A percentile compares a stretch with the other conserved stretches of the same genome.
These are phyloP conservation scores for Lasioglossum albipes DNA, from an alignment of 1,140 invertebrate genomes.

Conservation along the genomic window DNA sequence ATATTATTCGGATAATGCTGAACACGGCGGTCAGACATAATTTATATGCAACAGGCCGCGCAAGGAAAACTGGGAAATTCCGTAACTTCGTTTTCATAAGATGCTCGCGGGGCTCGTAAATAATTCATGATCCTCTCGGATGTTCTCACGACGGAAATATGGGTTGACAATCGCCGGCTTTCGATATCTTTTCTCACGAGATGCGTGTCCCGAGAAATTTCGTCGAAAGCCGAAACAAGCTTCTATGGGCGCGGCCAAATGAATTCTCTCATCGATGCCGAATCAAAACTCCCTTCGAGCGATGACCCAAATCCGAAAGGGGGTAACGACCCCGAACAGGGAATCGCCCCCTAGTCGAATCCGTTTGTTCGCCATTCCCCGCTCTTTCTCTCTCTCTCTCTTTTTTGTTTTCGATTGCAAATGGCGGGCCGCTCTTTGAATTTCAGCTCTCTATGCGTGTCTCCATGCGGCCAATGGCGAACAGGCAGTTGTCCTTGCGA, in stretches of 20 bases:
- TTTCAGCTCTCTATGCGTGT: constrained; percentile 45
- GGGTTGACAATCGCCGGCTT: not conserved
- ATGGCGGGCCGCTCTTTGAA: constrained; percentile 71
- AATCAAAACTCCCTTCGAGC: constrained; percentile 50
- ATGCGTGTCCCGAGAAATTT: constrained; percentile 24
- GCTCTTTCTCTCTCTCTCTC: constrained; percentile 36
- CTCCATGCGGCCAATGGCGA: constrained; percentile 59
- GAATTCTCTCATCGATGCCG: constrained; percentile 61
- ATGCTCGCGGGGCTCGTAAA: not conserved
- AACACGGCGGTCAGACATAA: not conserved
- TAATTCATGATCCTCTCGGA: not conserved
- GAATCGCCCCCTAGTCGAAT: constrained; percentile 63
- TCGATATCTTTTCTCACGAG: constrained; percentile 29
- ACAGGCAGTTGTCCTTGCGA: constrained; percentile 70
- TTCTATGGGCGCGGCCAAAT: constrained; percentile 26
- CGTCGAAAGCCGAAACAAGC: constrained; percentile 12
- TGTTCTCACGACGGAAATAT: constrained; percentile 32
- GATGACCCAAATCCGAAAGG: constrained; percentile 74
- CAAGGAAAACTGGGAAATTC: not conserved
- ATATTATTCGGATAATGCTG: too few relatives aligned
- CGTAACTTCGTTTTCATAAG: not conserved
- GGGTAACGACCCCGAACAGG: constrained; percentile 75
- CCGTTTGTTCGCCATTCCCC: constrained; percentile 70
- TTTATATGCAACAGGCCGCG: not conserved
- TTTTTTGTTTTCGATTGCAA: constrained; percentile 70